A percentile compares a stretch with the other conserved stretches of the same genome.
These are phyloP conservation scores for Palythoa grandis DNA, from an alignment of 92 coral and sea anemone species.

Conservation along the genomic window DNA sequence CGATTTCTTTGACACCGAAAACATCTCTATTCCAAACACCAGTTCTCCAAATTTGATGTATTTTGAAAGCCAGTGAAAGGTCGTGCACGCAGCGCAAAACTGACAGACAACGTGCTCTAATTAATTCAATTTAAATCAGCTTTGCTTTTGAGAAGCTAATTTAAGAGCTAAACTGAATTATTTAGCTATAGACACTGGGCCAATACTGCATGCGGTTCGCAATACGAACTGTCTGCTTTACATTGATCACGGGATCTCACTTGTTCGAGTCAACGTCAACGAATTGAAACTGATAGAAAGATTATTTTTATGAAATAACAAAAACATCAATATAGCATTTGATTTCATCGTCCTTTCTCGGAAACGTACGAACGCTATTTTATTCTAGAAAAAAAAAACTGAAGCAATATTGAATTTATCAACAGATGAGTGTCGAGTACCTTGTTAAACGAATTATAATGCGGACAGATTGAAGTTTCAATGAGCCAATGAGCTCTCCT, in stretches of 20 bases:
- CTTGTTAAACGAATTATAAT: not conserved
- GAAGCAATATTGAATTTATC: not conserved
- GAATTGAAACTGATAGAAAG: not conserved
- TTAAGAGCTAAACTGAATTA: constrained; percentile 9
- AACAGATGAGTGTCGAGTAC: not conserved
- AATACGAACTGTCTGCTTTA: not conserved
- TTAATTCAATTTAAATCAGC: not conserved
- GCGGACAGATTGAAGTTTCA: not conserved
- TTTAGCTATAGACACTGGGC: not conserved
- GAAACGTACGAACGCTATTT: not conserved
- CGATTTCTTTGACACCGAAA: constrained; percentile 21
- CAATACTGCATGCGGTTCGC: constrained; percentile 9
- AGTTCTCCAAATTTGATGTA: not conserved
- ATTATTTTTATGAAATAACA: too few relatives aligned
- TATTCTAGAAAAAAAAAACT: not conserved
- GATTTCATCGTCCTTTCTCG: not conserved
- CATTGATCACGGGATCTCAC: not conserved
- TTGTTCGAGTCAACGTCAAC: not conserved
- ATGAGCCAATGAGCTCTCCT: too few relatives aligned
- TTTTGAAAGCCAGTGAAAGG: not conserved
- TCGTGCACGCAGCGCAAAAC: not conserved
- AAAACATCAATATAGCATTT: too few relatives aligned
- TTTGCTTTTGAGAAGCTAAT: constrained; percentile 4
- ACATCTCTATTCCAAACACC: not conserved
- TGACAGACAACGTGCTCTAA: constrained; percentile 3